phyloP scores from a whole-genome alignment of 2,888 invertebrate genomes.

The Leptodirus hochenwartii region DNA sequence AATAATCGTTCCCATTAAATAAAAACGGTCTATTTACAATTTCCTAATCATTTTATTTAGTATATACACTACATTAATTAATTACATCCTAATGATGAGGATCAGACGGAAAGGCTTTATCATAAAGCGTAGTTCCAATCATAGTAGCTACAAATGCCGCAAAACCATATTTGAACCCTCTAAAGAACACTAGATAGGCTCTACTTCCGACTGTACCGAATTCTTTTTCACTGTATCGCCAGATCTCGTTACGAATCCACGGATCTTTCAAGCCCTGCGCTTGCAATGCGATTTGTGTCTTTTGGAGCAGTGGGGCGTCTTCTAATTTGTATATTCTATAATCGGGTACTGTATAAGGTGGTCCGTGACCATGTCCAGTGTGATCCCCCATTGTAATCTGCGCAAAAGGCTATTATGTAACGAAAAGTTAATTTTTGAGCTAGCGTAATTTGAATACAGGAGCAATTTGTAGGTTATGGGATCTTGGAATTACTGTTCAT shows the following conservation, averaged over 20 bases:
- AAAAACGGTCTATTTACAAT: too few species aligned
- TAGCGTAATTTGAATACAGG: neutral
- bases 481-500: too few species aligned
- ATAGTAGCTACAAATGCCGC: slow-evolving; percentile 37
- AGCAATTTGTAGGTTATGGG: too few species aligned
- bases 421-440: neutral
- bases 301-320: slow-evolving; percentile 43
- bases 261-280: slow-evolving; percentile 63
- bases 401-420: too few species aligned
- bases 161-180: slow-evolving; percentile 48
- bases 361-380: slow-evolving; percentile 31
- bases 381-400: slow-evolving; percentile 44
- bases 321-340: slow-evolving; percentile 54
- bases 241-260: slow-evolving; percentile 78
- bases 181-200: slow-evolving; percentile 30
- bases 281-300: slow-evolving; percentile 44
- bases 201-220: slow-evolving; percentile 35
- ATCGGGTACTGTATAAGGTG: slow-evolving; percentile 50
- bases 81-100: too few species aligned
- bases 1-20: too few species aligned
- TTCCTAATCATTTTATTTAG: too few species aligned
- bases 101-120: slow-evolving; percentile 20
- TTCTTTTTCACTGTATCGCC: slow-evolving; percentile 48
- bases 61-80: too few species aligned
- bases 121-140: slow-evolving; percentile 22